Base-by-base conservation (phyloP, 2,888 invertebrate species). In the Silvanus unidentatus region DNA sequence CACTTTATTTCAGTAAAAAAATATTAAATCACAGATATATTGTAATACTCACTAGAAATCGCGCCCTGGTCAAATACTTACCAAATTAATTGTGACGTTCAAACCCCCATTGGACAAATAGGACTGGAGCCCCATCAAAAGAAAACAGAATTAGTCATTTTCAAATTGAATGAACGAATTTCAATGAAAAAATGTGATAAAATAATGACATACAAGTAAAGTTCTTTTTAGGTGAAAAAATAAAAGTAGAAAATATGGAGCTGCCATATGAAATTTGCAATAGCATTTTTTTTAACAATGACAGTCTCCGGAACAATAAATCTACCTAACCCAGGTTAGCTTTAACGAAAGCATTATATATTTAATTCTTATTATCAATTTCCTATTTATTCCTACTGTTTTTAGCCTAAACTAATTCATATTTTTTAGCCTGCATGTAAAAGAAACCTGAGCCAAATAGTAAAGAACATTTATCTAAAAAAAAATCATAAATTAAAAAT, bases 311-410 rank as follows among this genome's bases (percentile, higher is more conserved):
- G 8, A 22, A 15, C 15, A 37, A 37, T n/a, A n/a, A n/a, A 37
- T 37, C 65, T 63, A 65, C 63, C 64, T 65, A 66, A 66, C 65
- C 64, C 64, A 66, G 65, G 65, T 64, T 65, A 62, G 55, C 59
- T 62, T 58, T 56, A 37, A 37, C 37, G 3, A 37, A 9, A 35
- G 35, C 35, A 35, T 35, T 8, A 11, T 9, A 11, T n/a, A n/a
- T 11, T 11, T 6, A 35, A 11, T 12, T 6, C 11, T 11, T 11
- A 9, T 35, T 35, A 8, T 35, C 11, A 9, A 15, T 37, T 4
- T 11, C 10, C 16, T 13, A 37, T 15, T n/a, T 12, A 15, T 15
- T 35, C 42, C 42, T 42, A 35, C 43, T 38, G 14, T 27, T 22
- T n/a, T 14, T 13, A 28, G 32, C 37, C 42, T 45, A 45, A 37